Conservation (phyloP, 2,888 invertebrate species). For the Leptinotarsa rubiginosa region DNA sequence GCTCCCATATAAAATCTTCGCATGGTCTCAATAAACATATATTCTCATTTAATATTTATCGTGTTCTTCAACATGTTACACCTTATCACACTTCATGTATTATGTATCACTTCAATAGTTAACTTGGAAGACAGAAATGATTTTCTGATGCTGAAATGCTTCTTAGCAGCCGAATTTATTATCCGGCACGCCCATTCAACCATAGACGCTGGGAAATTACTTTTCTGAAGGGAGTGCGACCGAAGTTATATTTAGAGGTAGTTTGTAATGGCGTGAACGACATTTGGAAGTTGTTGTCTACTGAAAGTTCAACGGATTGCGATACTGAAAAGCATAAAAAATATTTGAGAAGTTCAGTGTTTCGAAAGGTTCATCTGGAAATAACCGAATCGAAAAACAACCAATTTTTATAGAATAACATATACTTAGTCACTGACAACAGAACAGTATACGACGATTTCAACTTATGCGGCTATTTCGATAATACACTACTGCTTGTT, state of each 20-base stretch:
- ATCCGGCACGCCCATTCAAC: slow-evolving; percentile 15
- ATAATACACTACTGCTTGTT: too few species aligned
- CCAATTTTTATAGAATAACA: too few species aligned
- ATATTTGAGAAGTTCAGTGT: too few species aligned
- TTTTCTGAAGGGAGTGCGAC: background rate
- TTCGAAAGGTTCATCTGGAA: too few species aligned
- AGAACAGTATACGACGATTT: too few species aligned
- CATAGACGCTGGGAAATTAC: slow-evolving; percentile 15
- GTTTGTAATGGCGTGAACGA: background rate
- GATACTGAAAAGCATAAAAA: too few species aligned
- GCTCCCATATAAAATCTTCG: background rate
- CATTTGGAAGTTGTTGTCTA: background rate
- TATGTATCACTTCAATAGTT: slow-evolving; percentile 29
- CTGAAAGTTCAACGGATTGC: background rate
- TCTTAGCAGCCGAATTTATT: slow-evolving; percentile 28
- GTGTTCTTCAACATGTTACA: slow-evolving; percentile 19
- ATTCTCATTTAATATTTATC: slow-evolving; percentile 19
- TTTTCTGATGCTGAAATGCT: slow-evolving; percentile 31
- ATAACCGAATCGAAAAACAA: too few species aligned
- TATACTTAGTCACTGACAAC: too few species aligned
- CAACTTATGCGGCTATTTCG: too few species aligned
- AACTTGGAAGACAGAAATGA: slow-evolving; percentile 28
- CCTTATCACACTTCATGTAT: slow-evolving; percentile 24
- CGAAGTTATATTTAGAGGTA: background rate
- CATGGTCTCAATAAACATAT: background rate